Evolutionary conservation across 2,888 invertebrate genomes (phyloP).

Genomic region (Drosophila quinaria): DNA sequence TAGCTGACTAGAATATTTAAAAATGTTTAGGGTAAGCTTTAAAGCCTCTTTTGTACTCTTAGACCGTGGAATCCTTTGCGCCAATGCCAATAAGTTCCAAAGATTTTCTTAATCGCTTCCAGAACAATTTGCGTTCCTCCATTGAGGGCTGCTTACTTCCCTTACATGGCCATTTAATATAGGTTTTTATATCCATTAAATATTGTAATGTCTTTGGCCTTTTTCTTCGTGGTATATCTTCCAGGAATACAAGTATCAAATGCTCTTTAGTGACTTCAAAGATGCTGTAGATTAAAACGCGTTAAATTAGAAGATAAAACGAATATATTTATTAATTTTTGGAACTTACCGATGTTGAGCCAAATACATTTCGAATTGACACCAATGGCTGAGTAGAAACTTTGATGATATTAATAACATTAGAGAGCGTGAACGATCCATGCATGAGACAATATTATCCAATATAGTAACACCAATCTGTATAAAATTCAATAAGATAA

Average conservation of each 20-base stretch:
- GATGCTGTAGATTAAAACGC: constrained; percentile 84
- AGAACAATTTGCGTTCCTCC: constrained; percentile 84
- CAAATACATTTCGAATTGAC: constrained; percentile 90
- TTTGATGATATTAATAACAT: constrained; percentile 88
- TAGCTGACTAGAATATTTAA: constrained; percentile 63
- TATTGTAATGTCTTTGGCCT: constrained; percentile 89
- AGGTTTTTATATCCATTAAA: constrained; percentile 90
- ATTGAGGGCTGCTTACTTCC: constrained; percentile 50
- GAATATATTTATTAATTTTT: not conserved
- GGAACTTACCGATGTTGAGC: constrained; percentile 88
- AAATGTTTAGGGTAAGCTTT: not conserved
- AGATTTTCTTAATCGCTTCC: constrained; percentile 83
- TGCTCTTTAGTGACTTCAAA: constrained; percentile 88
- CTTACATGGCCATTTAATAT: constrained; percentile 88
- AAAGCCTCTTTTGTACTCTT: not conserved
- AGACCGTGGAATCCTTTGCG: constrained; percentile 50
- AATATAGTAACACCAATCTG: constrained; percentile 89
- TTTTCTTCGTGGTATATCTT: constrained; percentile 88
- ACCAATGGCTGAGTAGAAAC: constrained; percentile 90
- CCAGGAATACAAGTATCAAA: constrained; percentile 88
- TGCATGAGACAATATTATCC: constrained; percentile 90
- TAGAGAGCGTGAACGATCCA: constrained; percentile 89
- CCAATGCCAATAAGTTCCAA: constrained; percentile 73
- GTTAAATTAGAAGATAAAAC: not conserved
- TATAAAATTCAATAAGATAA: not conserved